Base-by-base conservation (phyloP, 2,113 vertebrate genomes). In the Hiodon tergisus region DNA sequence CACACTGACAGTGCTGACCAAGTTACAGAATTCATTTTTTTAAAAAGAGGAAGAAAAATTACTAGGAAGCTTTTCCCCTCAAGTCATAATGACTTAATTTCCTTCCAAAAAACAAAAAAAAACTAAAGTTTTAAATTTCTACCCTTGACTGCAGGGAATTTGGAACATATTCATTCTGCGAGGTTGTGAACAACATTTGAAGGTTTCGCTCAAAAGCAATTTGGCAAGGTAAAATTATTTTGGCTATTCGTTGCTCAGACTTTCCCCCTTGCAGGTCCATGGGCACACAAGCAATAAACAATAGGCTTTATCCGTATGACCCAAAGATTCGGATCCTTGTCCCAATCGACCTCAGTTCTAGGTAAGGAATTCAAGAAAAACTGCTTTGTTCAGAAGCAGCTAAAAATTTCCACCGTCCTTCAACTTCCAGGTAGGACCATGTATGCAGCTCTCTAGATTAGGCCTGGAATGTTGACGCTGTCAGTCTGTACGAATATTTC, bases 1-100 rank as follows among this genome's bases (percentile, higher is more conserved):
- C 72, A 71, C 74, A 78, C 76, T 77, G 47, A 71, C 7, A 76
- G 62, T 69, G 55, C 55, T 71, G 13, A 70, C 76, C 69, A 66
- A 61, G 50, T 66, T 66, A 66, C 69, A 60, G 71, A 31, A 31
- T 31, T 31, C 31, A 72, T 55, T n/a, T n/a, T n/a, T n/a, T n/a
- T 55, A 13, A 3, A 77, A 8, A 73, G 68, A 63, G 5, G 60
- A 52, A 76, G 48, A 52, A 75, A 71, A 77, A 31, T 62, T 50
- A 63, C 47, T 55, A 63, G 13, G 69, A 47, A 77, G 62, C 54
- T 51, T 74, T 78, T 78, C 54, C 65, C 67, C 55, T 68, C 52
- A 58, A 58, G 53, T 62, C 59, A 78, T 73, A 53, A 11, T 65
- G 50, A 48, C 16, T 50, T 51, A 74, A 67, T 63, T 55, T 74